Conservation (phyloP, 2,888 invertebrate species). For the Bembecia ichneumoniformis region DNA sequence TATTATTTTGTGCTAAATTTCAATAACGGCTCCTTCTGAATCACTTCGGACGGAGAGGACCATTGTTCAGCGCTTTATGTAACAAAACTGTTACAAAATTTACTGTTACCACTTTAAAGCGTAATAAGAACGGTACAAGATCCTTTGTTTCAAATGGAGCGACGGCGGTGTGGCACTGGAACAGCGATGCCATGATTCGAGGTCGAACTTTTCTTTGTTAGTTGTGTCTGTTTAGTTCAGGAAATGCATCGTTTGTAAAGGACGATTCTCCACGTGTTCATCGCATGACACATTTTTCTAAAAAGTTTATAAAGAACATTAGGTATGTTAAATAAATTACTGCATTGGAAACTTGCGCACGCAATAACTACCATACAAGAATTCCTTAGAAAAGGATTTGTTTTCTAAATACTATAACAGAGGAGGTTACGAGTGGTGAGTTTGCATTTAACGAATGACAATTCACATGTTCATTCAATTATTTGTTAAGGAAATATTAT, state of each 20-base stretch:
- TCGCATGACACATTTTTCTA: neutral
- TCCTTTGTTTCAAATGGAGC: slow-evolving; percentile 38
- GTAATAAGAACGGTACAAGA: slow-evolving; percentile 25
- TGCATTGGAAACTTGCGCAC: neutral
- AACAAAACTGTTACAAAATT: slow-evolving; percentile 52
- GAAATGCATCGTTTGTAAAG: neutral
- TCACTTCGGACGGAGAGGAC: slow-evolving; percentile 27
- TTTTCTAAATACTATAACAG: neutral
- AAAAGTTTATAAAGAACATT: neutral
- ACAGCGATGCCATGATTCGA: slow-evolving; percentile 27
- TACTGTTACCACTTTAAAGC: slow-evolving; percentile 43
- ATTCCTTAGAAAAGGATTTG: neutral
- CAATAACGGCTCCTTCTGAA: slow-evolving; percentile 36
- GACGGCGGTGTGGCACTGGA: slow-evolving; percentile 20
- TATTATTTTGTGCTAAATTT: slow-evolving; percentile 20
- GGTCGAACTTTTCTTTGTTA: slow-evolving; percentile 30
- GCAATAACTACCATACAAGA: neutral
- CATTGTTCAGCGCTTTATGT: slow-evolving; percentile 45
- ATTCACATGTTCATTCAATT: no score
- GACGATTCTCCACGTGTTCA: neutral
- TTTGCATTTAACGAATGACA: no score
- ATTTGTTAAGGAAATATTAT: no score
- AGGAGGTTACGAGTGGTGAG: no score
- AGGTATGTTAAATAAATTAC: neutral
- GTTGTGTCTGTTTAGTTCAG: neutral